Percentiles rank a stretch among this genome's conserved stretches.
Evolutionary conservation across 2,797 vertebrate genomes (phyloP).

Genomic region (Cryptoprocta ferox): DNA sequence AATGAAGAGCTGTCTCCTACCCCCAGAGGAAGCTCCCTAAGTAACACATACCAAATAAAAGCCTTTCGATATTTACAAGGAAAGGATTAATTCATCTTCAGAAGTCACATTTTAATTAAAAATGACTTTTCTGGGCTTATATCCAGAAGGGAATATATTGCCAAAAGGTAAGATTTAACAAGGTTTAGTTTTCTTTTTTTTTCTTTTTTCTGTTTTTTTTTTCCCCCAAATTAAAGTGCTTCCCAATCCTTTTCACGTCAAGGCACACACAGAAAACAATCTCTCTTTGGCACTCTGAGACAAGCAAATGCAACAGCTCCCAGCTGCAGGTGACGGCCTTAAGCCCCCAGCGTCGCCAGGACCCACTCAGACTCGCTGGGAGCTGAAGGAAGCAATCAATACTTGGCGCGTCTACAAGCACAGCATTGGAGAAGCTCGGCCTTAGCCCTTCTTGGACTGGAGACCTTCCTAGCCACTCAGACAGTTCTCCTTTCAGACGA

Average conservation of each 20-base stretch:
- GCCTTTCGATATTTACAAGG: conserved; percentile 57
- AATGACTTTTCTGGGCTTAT: conserved; percentile 71
- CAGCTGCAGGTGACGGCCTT: not conserved
- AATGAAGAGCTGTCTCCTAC: not conserved
- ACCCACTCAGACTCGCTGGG: not conserved
- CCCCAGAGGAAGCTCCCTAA: not conserved
- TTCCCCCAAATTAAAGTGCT: not conserved
- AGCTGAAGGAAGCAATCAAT: not conserved
- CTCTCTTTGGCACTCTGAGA: conserved; percentile 3
- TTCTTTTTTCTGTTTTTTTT: not conserved
- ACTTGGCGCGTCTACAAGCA: not conserved
- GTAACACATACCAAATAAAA: conserved; percentile 48
- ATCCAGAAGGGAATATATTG: conserved; percentile 66
- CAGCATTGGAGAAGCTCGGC: not conserved
- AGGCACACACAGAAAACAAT: conserved; percentile 17
- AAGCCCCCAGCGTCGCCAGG: not conserved
- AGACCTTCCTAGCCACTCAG: not conserved
- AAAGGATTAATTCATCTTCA: conserved; percentile 73
- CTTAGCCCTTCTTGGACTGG: not conserved
- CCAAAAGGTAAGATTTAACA: conserved; percentile 75
- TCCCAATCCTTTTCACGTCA: conserved; percentile 49
- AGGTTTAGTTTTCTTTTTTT: conserved; percentile 26
- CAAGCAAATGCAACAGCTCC: not conserved
- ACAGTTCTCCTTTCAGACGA: not conserved
- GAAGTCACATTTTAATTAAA: conserved; percentile 79